Base-by-base conservation (phyloP, 2,113 vertebrate genomes). In the Smithornis capensis region DNA sequence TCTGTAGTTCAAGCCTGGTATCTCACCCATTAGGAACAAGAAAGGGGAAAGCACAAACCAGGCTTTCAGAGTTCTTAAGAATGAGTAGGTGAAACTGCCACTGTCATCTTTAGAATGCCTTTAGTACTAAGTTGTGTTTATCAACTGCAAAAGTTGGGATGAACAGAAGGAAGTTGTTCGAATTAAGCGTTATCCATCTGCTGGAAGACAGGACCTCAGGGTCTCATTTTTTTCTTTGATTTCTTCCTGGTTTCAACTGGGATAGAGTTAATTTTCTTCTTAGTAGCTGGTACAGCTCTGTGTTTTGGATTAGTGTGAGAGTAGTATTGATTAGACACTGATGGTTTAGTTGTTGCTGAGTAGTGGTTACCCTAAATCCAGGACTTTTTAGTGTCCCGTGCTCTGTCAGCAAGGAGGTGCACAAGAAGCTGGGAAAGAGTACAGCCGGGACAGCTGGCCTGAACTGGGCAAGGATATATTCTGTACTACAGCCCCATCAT, bases 341-440 rank as follows among this genome's bases (percentile, higher is more conserved):
- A 18, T n/a, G 8, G 31, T 49, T 35, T 47, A 55, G 35, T 31
- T 71, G 13, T 31, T 71, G 40, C 33, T 62, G 38, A 38, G 28
- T 22, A 53, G 23, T 13, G 38, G 38, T 38, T 53, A 13, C 28
- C 27, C 24, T 47, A 12, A 59, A 22, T 59, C 25, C 11, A 44
- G 11, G 37, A 49, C 17, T 59, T 67, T 17, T 1, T 19, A 19
- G 16, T 31, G 6, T 52, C 14, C 52, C 2, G 0, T 50, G 50
- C 68, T 73, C 10, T 63, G 33, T 47, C 28, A 28, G 14, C 0
- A 0, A 45, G 27, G 49, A 63, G 27, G 17, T 37, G 28, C 35
- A 18, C 31, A 18, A 22, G 60, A n/a, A 42, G 19, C 6, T 57
- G 42, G 70, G n/a, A 49, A 22, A 3, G 28, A 19, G 82, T 16